Percentiles rank a stretch among this genome's conserved stretches.
These are phyloP conservation scores for Pteria penguin DNA, from an alignment of 2,888 invertebrate genomes.

Conservation along the genomic window DNA sequence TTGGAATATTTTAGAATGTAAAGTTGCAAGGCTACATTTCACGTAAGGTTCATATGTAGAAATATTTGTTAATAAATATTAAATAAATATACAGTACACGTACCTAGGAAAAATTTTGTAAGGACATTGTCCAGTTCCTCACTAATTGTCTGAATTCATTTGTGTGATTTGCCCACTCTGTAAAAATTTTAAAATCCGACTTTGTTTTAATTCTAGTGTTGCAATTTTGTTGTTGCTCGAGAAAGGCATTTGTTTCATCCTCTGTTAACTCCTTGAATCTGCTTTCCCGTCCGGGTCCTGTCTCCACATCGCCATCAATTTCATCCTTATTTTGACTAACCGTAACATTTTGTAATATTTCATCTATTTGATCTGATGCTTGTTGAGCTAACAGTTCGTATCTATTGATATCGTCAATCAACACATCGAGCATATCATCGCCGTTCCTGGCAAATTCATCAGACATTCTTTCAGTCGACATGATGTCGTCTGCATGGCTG, in stretches of 20 bases:
- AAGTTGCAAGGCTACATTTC: no score
- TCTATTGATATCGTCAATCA: not conserved
- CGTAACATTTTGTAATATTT: not conserved
- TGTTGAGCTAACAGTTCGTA: not conserved
- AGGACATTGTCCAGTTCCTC: slow-evolving; percentile 19
- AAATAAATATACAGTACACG: not conserved
- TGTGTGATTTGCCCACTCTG: slow-evolving; percentile 16
- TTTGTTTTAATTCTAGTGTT: no score
- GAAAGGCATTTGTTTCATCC: no score
- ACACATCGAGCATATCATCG: not conserved
- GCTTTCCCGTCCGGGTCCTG: not conserved
- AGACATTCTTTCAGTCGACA: no score
- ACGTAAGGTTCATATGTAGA: no score
- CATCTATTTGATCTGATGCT: not conserved
- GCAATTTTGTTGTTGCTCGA: no score
- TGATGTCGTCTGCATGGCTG: no score
- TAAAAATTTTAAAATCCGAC: slow-evolving; percentile 28
- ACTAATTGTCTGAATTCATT: slow-evolving; percentile 18
- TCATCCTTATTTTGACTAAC: not conserved
- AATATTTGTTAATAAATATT: no score
- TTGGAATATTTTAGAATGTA: no score
- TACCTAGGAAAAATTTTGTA: not conserved
- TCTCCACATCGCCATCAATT: not conserved
- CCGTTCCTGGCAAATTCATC: no score
- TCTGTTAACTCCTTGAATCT: no score